Percentiles rank a stretch among this genome's conserved stretches.
Conservation (phyloP, 2,888 invertebrate species). For the Drepana falcataria region DNA sequence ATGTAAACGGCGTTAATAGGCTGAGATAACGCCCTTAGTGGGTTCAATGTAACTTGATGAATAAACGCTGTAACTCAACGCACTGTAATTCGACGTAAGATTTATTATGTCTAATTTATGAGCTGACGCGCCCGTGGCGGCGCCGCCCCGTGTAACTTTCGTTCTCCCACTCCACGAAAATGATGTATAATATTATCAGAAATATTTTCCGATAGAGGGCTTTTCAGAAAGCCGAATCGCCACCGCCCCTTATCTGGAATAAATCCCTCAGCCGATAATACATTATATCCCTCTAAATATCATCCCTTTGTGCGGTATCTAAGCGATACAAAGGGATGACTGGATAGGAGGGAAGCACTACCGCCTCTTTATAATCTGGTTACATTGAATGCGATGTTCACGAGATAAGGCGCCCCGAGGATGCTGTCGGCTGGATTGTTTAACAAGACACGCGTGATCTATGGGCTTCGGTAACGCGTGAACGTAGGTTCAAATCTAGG, state of each 20-base stretch:
- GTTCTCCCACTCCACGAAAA: too few species aligned
- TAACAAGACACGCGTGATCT: too few species aligned
- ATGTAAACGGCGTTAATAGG: too few species aligned
- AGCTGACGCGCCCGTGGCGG: too few species aligned
- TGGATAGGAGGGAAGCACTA: not conserved
- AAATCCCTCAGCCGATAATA: not conserved
- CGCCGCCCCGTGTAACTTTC: too few species aligned
- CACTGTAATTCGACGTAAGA: too few species aligned
- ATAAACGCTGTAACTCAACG: too few species aligned
- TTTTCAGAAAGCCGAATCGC: not conserved
- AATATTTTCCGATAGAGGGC: not conserved
- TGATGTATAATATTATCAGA: not conserved
- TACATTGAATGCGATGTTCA: not conserved
- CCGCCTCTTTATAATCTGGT: not conserved
- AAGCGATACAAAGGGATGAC: not conserved
- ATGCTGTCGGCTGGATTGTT: not conserved
- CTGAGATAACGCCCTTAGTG: too few species aligned
- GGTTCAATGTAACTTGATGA: too few species aligned
- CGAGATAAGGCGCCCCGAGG: not conserved
- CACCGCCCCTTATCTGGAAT: not conserved
- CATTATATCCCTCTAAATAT: not conserved
- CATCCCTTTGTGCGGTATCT: not conserved
- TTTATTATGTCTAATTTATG: too few species aligned
- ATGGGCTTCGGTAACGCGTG: too few species aligned
- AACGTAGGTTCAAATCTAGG: too few species aligned